phyloP scores from a whole-genome alignment of 2,888 invertebrate species.

The Chaetogeoica ovagalla region DNA sequence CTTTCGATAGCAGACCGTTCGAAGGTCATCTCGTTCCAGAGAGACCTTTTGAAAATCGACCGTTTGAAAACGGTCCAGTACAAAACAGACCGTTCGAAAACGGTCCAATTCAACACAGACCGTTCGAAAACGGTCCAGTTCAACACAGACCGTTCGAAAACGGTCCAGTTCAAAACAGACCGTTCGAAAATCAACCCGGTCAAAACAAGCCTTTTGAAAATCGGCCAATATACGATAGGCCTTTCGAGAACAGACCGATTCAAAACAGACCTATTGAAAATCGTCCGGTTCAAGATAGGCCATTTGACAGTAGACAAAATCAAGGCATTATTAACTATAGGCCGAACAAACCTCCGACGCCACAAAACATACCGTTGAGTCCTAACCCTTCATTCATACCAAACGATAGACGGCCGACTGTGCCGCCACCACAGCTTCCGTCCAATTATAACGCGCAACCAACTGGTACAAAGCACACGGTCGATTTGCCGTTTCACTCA shows the following conservation, averaged over 20 bases:
- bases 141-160: conserved; percentile 4
- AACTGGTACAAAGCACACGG: conserved; percentile 29
- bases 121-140: background rate
- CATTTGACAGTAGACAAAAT: conserved; percentile 30
- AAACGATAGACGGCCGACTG: conserved; percentile 24
- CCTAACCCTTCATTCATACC: conserved; percentile 37
- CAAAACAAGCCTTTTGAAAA: conserved; percentile 26
- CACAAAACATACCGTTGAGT: conserved; percentile 30
- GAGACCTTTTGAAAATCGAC: conserved; percentile 52
- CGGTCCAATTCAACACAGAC: background rate
- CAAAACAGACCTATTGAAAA: conserved; percentile 10
- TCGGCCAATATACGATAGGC: conserved; percentile 11
- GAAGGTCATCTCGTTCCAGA: conserved; percentile 19
- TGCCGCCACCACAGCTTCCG: conserved; percentile 23
- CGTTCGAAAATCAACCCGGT: conserved; percentile 9
- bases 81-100: conserved; percentile 5
- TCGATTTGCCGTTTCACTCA: conserved; percentile 29
- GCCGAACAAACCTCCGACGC: conserved; percentile 32
- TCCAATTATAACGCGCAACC: conserved; percentile 45
- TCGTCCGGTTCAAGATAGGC: background rate
- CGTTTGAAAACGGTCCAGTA: background rate
- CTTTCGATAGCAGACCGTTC: conserved; percentile 51
- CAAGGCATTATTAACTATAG: conserved; percentile 28
- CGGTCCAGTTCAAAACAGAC: background rate
- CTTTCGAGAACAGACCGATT: conserved; percentile 12